Conservation (phyloP, 2,113 vertebrate species). For the Orthonyx spaldingii region DNA sequence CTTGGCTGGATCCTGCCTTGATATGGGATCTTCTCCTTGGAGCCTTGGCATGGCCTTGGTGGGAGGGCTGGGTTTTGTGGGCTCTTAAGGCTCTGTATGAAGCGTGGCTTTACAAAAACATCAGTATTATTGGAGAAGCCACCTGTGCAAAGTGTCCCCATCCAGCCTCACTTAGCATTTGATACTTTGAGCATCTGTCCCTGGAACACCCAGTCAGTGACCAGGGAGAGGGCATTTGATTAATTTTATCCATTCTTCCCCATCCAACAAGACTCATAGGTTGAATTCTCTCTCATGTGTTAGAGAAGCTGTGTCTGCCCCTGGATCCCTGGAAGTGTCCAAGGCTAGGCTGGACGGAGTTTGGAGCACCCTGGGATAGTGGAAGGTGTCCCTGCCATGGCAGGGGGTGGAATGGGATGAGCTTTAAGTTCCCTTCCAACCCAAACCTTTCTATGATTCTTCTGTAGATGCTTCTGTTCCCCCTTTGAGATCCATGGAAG, state of each 20-base stretch:
- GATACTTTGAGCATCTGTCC: background rate
- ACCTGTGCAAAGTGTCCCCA: background rate
- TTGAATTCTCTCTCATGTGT: rapidly evolving
- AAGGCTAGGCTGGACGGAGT: background rate
- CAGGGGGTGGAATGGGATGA: rapidly evolving
- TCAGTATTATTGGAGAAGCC: background rate
- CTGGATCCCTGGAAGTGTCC: background rate
- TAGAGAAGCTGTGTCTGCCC: background rate
- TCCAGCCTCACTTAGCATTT: background rate
- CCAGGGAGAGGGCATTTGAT: background rate
- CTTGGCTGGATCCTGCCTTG: background rate
- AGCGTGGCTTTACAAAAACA: background rate
- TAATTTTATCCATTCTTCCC: background rate
- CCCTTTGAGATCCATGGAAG: background rate
- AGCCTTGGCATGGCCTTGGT: background rate
- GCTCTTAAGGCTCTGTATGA: background rate
- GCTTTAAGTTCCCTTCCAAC: background rate
- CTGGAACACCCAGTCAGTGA: background rate
- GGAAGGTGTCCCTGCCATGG: background rate
- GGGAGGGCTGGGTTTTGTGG: background rate
- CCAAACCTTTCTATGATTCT: background rate
- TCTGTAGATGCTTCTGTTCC: background rate
- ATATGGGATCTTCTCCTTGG: background rate
- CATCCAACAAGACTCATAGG: rapidly evolving
- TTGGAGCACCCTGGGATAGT: background rate